Conservation (phyloP, 2,888 invertebrate genomes). For the Synanthedon formicaeformis region DNA sequence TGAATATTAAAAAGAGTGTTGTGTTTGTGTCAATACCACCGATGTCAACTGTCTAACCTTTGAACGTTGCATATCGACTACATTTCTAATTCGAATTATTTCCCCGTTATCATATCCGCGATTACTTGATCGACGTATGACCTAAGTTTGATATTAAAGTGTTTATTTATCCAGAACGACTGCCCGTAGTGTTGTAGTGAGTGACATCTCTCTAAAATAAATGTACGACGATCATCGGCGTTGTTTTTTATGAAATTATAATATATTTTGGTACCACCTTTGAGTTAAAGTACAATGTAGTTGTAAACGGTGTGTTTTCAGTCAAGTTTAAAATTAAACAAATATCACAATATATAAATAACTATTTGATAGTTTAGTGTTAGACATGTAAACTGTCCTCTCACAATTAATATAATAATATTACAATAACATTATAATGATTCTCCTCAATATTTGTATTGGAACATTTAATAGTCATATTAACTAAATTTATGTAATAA, state of each 20-base stretch:
- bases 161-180: constrained; percentile 52
- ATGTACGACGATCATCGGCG: constrained; percentile 39
- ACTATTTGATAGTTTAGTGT: constrained; percentile 51
- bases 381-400: constrained; percentile 57
- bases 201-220: constrained; percentile 53
- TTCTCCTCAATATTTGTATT: constrained; percentile 52
- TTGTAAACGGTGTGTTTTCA: constrained; percentile 54
- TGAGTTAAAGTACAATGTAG: constrained; percentile 69
- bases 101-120: constrained; percentile 60
- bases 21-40: constrained; percentile 52
- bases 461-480: constrained; percentile 55
- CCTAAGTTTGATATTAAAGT: constrained; percentile 49
- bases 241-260: constrained; percentile 42
- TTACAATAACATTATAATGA: constrained; percentile 16
- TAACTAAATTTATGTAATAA: constrained; percentile 51
- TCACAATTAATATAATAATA: constrained; percentile 33
- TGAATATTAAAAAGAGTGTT: constrained; percentile 27
- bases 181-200: constrained; percentile 55
- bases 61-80: constrained; percentile 69
- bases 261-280: constrained; percentile 68
- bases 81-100: constrained; percentile 65
- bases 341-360: constrained; percentile 39
- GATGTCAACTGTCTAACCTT: constrained; percentile 62
- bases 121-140: constrained; percentile 37
- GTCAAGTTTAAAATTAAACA: constrained; percentile 46